Conservation (phyloP, 1,140 invertebrate genomes). For the Triops longicaudatus region DNA sequence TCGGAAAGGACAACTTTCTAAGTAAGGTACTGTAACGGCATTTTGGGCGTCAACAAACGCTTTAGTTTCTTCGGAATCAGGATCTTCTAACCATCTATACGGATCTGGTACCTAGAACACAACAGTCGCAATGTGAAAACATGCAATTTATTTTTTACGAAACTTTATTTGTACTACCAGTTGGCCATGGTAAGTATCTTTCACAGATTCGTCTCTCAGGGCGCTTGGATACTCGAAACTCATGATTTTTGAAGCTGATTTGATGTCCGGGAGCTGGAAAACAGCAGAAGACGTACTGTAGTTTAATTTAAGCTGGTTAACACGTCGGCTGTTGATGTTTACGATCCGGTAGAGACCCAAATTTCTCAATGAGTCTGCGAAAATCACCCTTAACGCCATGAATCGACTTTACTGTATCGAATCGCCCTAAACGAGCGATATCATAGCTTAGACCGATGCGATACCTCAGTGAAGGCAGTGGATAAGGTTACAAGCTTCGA, state of each 20-base stretch:
- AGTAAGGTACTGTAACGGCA: slow-evolving; percentile 73
- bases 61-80: slow-evolving; percentile 84
- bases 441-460: no score
- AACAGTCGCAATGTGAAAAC: no score
- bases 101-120: slow-evolving; percentile 70
- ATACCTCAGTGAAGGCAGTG: no score
- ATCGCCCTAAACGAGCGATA: not conserved
- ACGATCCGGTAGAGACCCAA: not conserved
- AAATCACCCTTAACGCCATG: not conserved
- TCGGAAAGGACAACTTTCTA: slow-evolving; percentile 65
- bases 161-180: slow-evolving; percentile 8
- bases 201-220: not conserved
- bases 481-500: no score
- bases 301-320: not conserved
- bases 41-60: slow-evolving; percentile 88
- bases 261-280: not conserved
- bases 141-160: no score
- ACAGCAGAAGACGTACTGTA: not conserved
- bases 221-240: slow-evolving; percentile 10
- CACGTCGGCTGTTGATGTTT: not conserved
- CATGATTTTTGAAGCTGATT: slow-evolving; percentile 22
- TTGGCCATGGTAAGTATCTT: slow-evolving; percentile 16
- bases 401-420: not conserved
- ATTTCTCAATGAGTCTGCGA: slow-evolving; percentile 18
- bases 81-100: slow-evolving; percentile 95